phyloP scores from a whole-genome alignment of 2,113 vertebrate species.

The Pantherophis guttatus region DNA sequence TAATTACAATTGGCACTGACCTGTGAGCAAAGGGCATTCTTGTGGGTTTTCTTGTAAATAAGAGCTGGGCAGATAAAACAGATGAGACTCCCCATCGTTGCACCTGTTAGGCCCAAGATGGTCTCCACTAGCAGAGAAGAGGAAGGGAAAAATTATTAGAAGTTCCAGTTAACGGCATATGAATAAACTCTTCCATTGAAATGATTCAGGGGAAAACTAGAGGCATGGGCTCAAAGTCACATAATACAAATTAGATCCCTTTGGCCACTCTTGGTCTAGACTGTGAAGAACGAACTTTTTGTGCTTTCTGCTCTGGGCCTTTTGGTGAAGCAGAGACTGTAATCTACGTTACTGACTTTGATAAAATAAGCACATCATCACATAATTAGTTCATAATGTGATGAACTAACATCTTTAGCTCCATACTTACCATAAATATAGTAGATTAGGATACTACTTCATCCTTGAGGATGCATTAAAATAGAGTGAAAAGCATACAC shows the following conservation, averaged over 20 bases:
- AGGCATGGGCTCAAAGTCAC: background rate
- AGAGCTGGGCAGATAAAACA: constrained; percentile 97
- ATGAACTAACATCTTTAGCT: background rate
- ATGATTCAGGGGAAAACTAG: background rate
- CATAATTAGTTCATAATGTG: background rate
- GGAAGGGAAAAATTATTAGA: constrained; percentile 1
- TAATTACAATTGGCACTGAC: constrained; percentile 66
- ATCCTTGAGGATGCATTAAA: background rate
- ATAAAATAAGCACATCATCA: background rate
- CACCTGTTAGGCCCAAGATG: constrained; percentile 92
- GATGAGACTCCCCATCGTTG: constrained; percentile 97
- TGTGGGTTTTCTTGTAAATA: constrained; percentile 93
- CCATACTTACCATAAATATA: background rate
- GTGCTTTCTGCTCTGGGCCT: background rate
- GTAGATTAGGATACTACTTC: background rate
- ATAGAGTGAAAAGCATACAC: background rate
- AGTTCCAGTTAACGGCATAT: background rate
- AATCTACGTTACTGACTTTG: background rate
- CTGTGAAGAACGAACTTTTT: background rate
- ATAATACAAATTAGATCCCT: background rate
- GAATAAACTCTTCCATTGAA: background rate
- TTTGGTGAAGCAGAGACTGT: background rate
- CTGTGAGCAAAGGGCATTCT: constrained; percentile 84
- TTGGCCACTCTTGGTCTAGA: background rate
- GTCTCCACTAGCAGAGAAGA: constrained; percentile 85